phyloP scores from a whole-genome alignment of 2,888 invertebrate genomes.

The Drosophila helvetica region DNA sequence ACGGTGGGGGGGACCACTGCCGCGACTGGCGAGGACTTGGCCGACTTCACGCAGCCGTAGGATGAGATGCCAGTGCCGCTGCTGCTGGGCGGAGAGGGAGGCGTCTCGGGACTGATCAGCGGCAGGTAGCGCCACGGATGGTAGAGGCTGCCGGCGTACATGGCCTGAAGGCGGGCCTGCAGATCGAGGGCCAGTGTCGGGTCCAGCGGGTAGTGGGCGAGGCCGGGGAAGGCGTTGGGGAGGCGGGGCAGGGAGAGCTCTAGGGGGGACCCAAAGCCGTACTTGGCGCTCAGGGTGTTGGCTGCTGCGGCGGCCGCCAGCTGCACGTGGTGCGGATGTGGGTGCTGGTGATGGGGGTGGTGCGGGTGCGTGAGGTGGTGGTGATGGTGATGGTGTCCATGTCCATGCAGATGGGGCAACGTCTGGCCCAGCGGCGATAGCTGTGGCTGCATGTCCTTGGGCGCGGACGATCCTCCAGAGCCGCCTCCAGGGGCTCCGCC shows the following conservation, averaged over 20 bases:
- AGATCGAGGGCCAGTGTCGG: conserved; percentile 83
- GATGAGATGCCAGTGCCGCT: conserved; percentile 80
- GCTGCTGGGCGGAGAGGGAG: conserved; percentile 84
- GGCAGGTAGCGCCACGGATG: conserved; percentile 84
- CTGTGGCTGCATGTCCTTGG: conserved; percentile 61
- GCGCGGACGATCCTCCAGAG: conserved; percentile 19
- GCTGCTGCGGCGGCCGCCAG: conserved; percentile 67
- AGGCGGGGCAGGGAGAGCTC: conserved; percentile 82
- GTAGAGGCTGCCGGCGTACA: conserved; percentile 83
- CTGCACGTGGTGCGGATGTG: conserved; percentile 70
- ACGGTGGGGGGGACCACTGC: conserved; percentile 48
- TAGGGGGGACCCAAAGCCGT: conserved; percentile 82
- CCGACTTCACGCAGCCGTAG: conserved; percentile 83
- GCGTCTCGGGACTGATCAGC: conserved; percentile 82
- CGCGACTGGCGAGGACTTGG: conserved; percentile 82
- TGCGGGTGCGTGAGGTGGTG: conserved; percentile 56
- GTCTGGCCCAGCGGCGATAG: conserved; percentile 50
- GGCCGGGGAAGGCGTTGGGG: conserved; percentile 74
- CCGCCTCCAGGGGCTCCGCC: conserved; percentile 3
- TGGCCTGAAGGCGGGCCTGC: conserved; percentile 84
- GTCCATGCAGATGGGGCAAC: conserved; percentile 38
- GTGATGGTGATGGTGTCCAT: conserved; percentile 45
- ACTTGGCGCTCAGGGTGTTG: conserved; percentile 74
- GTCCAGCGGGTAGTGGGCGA: conserved; percentile 82
- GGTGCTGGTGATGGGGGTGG: conserved; percentile 47